Base-by-base conservation (phyloP, 2,113 vertebrate genomes). In the Seriola dumerili region DNA sequence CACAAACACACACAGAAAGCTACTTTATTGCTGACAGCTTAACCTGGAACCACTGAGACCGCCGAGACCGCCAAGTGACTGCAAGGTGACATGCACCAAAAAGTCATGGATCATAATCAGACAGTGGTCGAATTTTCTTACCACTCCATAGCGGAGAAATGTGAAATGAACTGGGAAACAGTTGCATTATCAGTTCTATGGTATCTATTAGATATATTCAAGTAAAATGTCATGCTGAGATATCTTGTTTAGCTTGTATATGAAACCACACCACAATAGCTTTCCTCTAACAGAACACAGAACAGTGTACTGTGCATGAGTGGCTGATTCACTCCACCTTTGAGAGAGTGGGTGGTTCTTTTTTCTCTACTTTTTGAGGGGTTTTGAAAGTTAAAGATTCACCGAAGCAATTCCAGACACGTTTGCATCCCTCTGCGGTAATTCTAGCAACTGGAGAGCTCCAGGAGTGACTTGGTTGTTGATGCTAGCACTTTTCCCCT, bases 391-490 rank as follows among this genome's bases (percentile, higher is more conserved):
- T 92, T 92, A 91, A 89, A 93, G 91, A 85, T 91, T 82, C 55
- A 46, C 82, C 38, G 57, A 80, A 90, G 91, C 76, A 75, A 94
- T 95, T 93, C 93, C 63, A 88, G 85, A 88, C 93, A 93, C 91
- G 90, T 93, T 85, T 80, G 74, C 81, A 85, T 89, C 87, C 89
- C 91, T 93, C 88, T 89, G 89, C 72, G 80, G 90, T 88, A 87
- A 92, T 90, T 94, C 91, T 67, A 92, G 87, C 92, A 90, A 92
- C 85, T 80, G 86, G 88, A 91, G 91, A 90, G 88, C 88, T 88
- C 67, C 78, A 65, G 86, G 88, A 94, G 92, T 93, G 94, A 93
- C 93, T 94, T 88, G 93, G 80, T 93, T 94, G 94, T 94, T 94
- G 93, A 94, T 93, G 91, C 90, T 90, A 86, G 92, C 82, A 85